phyloP scores from a whole-genome alignment of 2,113 vertebrate genomes.

The Odontesthes bonariensis region DNA sequence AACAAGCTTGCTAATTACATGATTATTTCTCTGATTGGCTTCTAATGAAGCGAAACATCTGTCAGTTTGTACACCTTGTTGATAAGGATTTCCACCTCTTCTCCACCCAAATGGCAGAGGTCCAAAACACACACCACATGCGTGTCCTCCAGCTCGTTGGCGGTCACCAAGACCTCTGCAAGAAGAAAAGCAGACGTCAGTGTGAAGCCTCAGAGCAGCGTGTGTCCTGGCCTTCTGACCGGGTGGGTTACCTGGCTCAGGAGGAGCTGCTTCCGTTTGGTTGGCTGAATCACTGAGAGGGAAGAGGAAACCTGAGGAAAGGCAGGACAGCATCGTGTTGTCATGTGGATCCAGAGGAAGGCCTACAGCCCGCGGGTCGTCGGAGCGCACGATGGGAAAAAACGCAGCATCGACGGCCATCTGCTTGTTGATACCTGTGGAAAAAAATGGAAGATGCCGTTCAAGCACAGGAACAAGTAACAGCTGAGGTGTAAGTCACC shows the following conservation, averaged over 20 bases:
- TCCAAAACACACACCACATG: conserved; percentile 88
- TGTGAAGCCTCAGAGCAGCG: not conserved
- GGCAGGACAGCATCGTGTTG: conserved; percentile 78
- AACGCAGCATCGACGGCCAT: conserved; percentile 87
- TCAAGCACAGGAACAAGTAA: too few species aligned
- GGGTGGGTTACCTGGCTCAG: conserved; percentile 79
- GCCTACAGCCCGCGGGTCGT: conserved; percentile 79
- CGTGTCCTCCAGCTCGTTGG: conserved; percentile 79
- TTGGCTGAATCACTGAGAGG: conserved; percentile 48
- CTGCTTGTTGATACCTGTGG: conserved; percentile 89
- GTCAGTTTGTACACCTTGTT: conserved; percentile 86
- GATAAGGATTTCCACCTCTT: conserved; percentile 87
- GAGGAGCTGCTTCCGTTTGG: conserved; percentile 14
- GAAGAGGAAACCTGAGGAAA: conserved; percentile 75
- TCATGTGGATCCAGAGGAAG: conserved; percentile 69
- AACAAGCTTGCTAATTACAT: not conserved
- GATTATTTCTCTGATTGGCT: not conserved
- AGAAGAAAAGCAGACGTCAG: conserved; percentile 1
- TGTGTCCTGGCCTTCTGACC: not conserved
- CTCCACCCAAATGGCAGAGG: conserved; percentile 87
- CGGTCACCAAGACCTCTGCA: conserved; percentile 65
- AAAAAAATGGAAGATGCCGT: conserved; percentile 29
- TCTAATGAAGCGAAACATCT: conserved; percentile 46
- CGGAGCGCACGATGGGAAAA: conserved; percentile 79
- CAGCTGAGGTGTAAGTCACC: too few species aligned